Evolutionary conservation across 2,797 vertebrate species (phyloP).

Genomic region (Pseudochirops corinnae): DNA sequence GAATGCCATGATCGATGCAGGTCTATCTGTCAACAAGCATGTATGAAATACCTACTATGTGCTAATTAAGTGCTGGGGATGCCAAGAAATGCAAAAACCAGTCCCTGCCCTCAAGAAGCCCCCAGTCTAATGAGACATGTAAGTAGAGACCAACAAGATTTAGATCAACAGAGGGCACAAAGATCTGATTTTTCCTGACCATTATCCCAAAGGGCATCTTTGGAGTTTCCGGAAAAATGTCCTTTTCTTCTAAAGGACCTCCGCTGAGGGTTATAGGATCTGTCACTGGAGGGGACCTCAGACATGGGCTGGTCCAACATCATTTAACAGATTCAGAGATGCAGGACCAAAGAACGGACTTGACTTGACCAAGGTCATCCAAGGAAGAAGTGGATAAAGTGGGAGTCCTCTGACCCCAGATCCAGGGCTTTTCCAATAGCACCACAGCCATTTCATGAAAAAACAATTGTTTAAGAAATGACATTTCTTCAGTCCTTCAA

Average conservation of each 20-base stretch:
- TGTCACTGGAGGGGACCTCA: no score
- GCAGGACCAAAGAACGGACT: neutral
- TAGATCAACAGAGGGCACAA: neutral
- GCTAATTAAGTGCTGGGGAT: neutral
- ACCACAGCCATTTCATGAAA: neutral
- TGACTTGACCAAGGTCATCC: neutral
- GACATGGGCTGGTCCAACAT: no score
- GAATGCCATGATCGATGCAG: neutral
- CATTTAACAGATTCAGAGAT: neutral
- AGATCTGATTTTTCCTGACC: neutral
- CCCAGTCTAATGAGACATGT: no score
- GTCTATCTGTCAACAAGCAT: neutral
- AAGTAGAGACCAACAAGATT: no score
- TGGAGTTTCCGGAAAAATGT: neutral
- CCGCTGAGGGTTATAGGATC: neutral
- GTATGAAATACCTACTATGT: neutral
- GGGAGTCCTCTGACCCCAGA: neutral
- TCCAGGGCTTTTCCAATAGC: no score
- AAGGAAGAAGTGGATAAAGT: neutral
- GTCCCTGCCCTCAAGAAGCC: neutral
- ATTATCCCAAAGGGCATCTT: slow-evolving; percentile 18
- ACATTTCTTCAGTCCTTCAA: neutral
- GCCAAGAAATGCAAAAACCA: neutral
- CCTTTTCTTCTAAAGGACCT: neutral
- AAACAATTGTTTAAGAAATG: neutral